phyloP scores from a whole-genome alignment of 2,113 vertebrate genomes.

The Leucoraja erinaceus region DNA sequence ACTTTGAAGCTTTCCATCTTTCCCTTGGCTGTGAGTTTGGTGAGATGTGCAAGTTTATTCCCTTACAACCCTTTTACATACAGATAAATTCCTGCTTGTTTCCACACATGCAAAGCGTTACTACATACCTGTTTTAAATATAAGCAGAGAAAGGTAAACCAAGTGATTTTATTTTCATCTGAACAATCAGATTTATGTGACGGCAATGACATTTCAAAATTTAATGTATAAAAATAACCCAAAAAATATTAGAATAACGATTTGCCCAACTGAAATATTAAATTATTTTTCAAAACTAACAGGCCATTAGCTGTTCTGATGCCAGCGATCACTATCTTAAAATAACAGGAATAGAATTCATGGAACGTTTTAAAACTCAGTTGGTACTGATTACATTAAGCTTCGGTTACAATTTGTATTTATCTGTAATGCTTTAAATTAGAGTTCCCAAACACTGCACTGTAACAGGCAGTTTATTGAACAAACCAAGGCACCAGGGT shows the following conservation, averaged over 20 bases:
- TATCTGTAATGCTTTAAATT: background rate
- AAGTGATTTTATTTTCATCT: background rate
- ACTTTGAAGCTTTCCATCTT: background rate
- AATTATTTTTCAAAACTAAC: background rate
- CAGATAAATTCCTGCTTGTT: background rate
- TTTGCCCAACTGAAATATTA: background rate
- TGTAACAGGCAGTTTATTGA: no score
- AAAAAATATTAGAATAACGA: background rate
- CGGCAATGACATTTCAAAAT: background rate
- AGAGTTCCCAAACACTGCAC: background rate
- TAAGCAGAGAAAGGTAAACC: no score
- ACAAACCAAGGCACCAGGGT: background rate
- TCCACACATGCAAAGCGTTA: background rate
- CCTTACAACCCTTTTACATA: background rate
- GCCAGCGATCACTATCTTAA: background rate
- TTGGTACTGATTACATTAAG: constrained; percentile 7
- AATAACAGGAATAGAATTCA: background rate
- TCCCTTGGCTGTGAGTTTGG: background rate
- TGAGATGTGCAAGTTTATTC: background rate
- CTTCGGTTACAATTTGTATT: background rate
- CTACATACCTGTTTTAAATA: background rate
- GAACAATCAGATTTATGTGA: background rate
- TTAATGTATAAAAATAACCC: background rate
- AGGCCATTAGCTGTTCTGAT: background rate
- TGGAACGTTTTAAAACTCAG: background rate